Evolutionary conservation across 2,113 vertebrate genomes (phyloP).

Genomic region (Meriones unguiculatus): DNA sequence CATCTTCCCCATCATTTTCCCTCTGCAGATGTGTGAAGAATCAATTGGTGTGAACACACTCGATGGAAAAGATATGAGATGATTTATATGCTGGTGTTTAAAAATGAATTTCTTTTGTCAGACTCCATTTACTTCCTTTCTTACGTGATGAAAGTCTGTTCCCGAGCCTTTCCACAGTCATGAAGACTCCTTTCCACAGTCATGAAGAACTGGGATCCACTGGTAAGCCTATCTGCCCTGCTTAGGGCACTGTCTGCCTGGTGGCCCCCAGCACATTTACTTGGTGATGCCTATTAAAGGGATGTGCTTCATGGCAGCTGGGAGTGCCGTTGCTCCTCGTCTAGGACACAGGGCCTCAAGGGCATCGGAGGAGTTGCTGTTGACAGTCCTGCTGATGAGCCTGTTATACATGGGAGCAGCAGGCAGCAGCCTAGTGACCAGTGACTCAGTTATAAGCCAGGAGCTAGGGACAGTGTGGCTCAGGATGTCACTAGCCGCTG

Average conservation of each 20-base stretch:
- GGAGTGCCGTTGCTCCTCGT: not conserved
- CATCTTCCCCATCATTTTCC: not conserved
- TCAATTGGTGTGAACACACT: conserved; percentile 8
- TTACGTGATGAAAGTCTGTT: not conserved
- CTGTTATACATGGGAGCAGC: not conserved
- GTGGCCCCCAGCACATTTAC: not conserved
- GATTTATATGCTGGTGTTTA: not conserved
- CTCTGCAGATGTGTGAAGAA: not conserved
- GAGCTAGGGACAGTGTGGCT: not conserved
- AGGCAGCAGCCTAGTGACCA: not conserved
- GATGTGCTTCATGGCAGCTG: not conserved
- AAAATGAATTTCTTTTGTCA: not conserved
- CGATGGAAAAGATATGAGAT: not conserved
- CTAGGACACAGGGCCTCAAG: not conserved
- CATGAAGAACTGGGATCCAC: not conserved
- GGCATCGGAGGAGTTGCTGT: not conserved
- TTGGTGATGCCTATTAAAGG: not conserved
- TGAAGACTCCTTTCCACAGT: not conserved
- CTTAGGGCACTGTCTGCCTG: not conserved
- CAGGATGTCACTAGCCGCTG: not conserved
- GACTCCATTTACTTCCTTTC: not conserved
- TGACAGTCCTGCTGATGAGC: not conserved
- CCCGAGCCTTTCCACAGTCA: not conserved
- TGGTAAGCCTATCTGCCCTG: not conserved
- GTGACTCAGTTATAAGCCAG: conserved; percentile 2